Base-by-base conservation (phyloP, 2,888 invertebrate genomes). In the Platycheirus albimanus region DNA sequence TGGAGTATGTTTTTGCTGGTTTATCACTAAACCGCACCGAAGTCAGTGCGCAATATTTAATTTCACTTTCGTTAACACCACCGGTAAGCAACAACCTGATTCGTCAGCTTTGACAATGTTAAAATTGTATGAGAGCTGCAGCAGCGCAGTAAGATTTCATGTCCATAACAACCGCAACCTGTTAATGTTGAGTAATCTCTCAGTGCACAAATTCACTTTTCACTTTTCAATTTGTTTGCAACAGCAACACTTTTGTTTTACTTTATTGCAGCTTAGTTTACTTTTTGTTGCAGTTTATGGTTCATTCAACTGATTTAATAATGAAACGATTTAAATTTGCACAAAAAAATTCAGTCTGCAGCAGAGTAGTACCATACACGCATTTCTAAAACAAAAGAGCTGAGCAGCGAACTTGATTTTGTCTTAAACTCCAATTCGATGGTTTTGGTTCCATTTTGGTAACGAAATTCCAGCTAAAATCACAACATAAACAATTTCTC, bases 11-110 rank as follows among this genome's bases (percentile, higher is more conserved):
- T 58, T 45, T 20, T 30, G 28, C 45, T 64, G 1, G 45, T 19
- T 45, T 36, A 49, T 13, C 49, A 8, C 41, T n/a, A 61, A 61
- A 45, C 45, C 61, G 3, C 66, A 70, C 51, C 56, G 33, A 49
- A 43, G 19, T 36, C 45, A 66, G 64, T 81, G 81, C 80, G 81
- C 77, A 83, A 83, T 83, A 49, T 83, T 83, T 83, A 83, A 78
- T 83, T 83, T 83, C 83, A 78, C 83, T 83, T 83, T 83, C 83
- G 58, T 83, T 83, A 24, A 24, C 24, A 6, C 24, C 47, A 49
- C 83, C 83, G 78, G 77, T 58, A 78, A 51, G 28, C n/a, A 58
- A 30, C 15, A 19, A 54, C 47, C 67, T 56, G 61, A 11, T 61
- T 43, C 47, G 13, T 19, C 15, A 7, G 19, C 36, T 38, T 1